Percentiles rank a stretch among this genome's conserved stretches.
These are phyloP conservation scores for Eupristina koningsbergeri DNA, from an alignment of 1,140 invertebrate genomes.

Conservation along the genomic window DNA sequence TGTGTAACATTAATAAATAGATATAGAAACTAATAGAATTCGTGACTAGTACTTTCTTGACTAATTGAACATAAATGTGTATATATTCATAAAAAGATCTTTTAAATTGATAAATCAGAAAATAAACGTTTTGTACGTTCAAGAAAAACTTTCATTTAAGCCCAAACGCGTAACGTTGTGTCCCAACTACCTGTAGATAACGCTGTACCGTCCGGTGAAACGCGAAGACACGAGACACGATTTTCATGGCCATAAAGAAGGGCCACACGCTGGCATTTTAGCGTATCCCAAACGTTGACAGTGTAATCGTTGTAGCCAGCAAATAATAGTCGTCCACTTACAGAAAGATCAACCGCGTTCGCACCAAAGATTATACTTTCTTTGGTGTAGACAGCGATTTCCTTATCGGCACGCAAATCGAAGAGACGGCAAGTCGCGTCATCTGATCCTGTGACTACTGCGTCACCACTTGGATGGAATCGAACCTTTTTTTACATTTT, in stretches of 20 bases:
- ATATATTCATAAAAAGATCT: too few species aligned
- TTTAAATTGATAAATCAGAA: background rate
- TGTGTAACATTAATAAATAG: too few species aligned
- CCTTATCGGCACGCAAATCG: conserved; percentile 97
- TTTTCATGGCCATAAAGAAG: conserved; percentile 99
- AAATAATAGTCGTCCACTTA: conserved; percentile 95
- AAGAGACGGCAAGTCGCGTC: conserved; percentile 98
- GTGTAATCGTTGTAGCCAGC: conserved; percentile 99
- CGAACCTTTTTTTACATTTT: conserved; percentile 67
- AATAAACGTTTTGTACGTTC: background rate
- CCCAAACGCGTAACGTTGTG: conserved; percentile 89
- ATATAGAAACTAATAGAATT: too few species aligned
- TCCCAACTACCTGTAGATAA: conserved; percentile 99
- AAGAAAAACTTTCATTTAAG: conserved; percentile 56
- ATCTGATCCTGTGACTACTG: conserved; percentile 97
- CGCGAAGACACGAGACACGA: conserved; percentile 93
- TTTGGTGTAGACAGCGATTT: conserved; percentile 96
- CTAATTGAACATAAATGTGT: too few species aligned
- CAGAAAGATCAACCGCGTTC: conserved; percentile 97
- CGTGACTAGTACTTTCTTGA: too few species aligned
- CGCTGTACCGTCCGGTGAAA: conserved; percentile 98
- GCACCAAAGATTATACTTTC: conserved; percentile 99
- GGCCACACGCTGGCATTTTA: conserved; percentile 92
- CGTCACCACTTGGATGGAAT: conserved; percentile 99
- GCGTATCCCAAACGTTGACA: conserved; percentile 98